These are phyloP conservation scores for Limulus polyphemus DNA, from an alignment of 2,888 invertebrate species.

Conservation along the genomic window DNA sequence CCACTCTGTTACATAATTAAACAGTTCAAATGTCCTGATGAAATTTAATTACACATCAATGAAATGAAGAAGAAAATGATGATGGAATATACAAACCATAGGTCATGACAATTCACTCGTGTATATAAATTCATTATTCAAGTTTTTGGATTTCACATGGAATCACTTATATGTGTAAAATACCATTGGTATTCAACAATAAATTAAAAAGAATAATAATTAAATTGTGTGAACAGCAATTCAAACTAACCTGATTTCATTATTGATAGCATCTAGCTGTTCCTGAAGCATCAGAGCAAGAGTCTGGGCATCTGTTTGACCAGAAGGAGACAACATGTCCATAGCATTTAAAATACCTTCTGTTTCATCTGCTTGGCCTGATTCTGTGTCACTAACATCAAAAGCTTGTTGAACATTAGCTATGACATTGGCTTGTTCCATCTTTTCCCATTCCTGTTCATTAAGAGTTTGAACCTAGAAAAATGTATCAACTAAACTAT, in stretches of 20 bases:
- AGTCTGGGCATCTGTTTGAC: constrained; percentile 84
- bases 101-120: too few species aligned
- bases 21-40: too few species aligned
- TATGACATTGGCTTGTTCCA: constrained; percentile 69
- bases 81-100: too few species aligned
- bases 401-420: constrained; percentile 86
- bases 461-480: not conserved
- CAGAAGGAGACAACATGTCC: constrained; percentile 50
- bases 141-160: too few species aligned
- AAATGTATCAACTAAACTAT: too few species aligned
- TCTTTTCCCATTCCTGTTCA: constrained; percentile 74
- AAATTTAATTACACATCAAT: too few species aligned
- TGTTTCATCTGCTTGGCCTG: constrained; percentile 49
- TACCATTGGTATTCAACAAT: too few species aligned
- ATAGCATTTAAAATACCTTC: constrained; percentile 65
- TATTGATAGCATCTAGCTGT: constrained; percentile 98
- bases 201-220: too few species aligned
- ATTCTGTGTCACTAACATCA: constrained; percentile 55
- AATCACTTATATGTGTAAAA: too few species aligned
- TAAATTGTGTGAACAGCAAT: not conserved
- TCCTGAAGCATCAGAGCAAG: constrained; percentile 98
- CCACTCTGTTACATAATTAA: too few species aligned
- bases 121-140: too few species aligned
- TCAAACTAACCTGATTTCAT: constrained; percentile 66
- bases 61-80: too few species aligned